These are phyloP conservation scores for Cotesia congregata DNA, from an alignment of 2,888 invertebrate genomes.

Conservation along the genomic window DNA sequence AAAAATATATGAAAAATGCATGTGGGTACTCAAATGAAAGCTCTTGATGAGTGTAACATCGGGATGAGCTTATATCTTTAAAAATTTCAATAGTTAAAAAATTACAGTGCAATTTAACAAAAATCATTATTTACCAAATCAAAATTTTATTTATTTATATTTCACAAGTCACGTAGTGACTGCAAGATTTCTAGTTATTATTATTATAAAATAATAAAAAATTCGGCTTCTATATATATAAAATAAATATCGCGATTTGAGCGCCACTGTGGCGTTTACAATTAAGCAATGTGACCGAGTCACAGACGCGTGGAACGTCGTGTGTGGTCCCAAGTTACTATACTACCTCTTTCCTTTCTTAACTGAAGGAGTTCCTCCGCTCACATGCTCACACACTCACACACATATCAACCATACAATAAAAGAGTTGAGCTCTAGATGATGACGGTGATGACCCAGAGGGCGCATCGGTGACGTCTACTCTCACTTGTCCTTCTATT, in stretches of 20 bases:
- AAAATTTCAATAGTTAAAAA: too few species aligned
- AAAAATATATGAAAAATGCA: too few species aligned
- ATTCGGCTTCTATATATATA: neutral
- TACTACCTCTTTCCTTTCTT: conserved; percentile 60
- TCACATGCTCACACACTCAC: neutral
- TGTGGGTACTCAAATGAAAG: too few species aligned
- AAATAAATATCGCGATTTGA: conserved; percentile 51
- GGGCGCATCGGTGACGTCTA: neutral
- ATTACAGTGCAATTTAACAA: too few species aligned
- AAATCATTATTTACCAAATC: too few species aligned
- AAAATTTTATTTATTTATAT: too few species aligned
- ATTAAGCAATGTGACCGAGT: conserved; percentile 71
- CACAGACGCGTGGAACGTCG: conserved; percentile 70
- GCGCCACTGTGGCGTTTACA: conserved; percentile 68
- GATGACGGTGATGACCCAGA: neutral
- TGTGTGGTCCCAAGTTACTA: conserved; percentile 68
- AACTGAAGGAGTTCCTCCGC: conserved; percentile 44
- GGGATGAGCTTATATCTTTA: too few species aligned
- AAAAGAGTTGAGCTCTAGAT: neutral
- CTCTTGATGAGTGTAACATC: too few species aligned
- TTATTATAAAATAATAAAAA: neutral
- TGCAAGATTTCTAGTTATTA: neutral
- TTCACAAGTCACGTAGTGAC: conserved; percentile 15
- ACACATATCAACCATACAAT: conserved; percentile 27
- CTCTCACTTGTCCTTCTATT: neutral